These are phyloP conservation scores for Vandiemenella viatica DNA, from an alignment of 2,888 invertebrate species.

Conservation along the genomic window DNA sequence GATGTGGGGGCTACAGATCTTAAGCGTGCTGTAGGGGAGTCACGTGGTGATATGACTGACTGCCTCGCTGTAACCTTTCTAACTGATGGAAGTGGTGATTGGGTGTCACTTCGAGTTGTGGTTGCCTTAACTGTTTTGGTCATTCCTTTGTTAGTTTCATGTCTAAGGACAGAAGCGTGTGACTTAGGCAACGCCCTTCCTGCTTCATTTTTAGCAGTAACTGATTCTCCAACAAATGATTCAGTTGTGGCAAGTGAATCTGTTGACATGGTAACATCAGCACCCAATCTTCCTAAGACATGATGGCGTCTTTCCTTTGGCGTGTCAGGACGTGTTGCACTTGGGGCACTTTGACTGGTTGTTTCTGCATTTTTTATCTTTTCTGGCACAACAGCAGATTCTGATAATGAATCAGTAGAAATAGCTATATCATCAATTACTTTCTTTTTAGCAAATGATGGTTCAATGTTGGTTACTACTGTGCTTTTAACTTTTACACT, in stretches of 20 bases:
- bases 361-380: background rate
- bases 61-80: conserved; percentile 4
- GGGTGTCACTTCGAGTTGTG: too few species aligned
- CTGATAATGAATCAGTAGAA: conserved; percentile 27
- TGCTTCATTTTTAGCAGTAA: background rate
- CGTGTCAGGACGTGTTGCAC: conserved; percentile 8
- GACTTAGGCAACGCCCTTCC: background rate
- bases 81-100: background rate
- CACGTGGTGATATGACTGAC: conserved; percentile 18
- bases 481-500: conserved; percentile 22
- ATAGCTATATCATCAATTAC: conserved; percentile 20
- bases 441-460: conserved; percentile 24
- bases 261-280: conserved; percentile 27
- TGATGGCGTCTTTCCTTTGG: conserved; percentile 6
- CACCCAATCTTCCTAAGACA: conserved; percentile 15
- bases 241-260: conserved; percentile 28
- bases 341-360: conserved; percentile 7
- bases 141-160: conserved; percentile 6
- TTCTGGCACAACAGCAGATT: conserved; percentile 14
- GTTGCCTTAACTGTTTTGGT: background rate
- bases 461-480: conserved; percentile 28
- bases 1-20: conserved; percentile 14
- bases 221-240: conserved; percentile 9
- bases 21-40: conserved; percentile 22
- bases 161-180: too few species aligned